Conservation (phyloP, 2,888 invertebrate genomes). For the Seladonia tumulorum region DNA sequence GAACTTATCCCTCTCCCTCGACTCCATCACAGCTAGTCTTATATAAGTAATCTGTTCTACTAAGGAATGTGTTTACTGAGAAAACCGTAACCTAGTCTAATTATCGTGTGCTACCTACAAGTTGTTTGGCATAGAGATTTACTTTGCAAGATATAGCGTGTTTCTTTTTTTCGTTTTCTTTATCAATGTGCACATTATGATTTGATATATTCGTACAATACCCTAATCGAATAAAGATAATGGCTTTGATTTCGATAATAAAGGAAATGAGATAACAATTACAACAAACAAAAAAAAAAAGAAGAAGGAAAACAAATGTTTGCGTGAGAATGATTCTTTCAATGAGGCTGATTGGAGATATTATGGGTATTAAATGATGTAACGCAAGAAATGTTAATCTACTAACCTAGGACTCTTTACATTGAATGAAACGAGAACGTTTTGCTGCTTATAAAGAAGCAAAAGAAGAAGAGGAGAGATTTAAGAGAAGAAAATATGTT, state of each 20-base stretch:
- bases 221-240: constrained; percentile 18
- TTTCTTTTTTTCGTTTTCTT: neutral
- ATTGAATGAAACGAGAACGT: constrained; percentile 4
- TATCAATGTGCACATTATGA: constrained; percentile 65
- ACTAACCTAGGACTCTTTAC: neutral
- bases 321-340: neutral
- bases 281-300: neutral
- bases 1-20: constrained; percentile 49
- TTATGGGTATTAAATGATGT: constrained; percentile 3
- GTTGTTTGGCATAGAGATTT: constrained; percentile 69
- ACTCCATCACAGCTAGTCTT: constrained; percentile 79
- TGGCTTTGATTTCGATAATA: constrained; percentile 8
- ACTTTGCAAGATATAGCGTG: constrained; percentile 36
- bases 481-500: constrained; percentile 3
- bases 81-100: constrained; percentile 65
- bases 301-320: neutral
- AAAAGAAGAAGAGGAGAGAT: neutral
- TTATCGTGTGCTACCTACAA: constrained; percentile 75
- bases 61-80: constrained; percentile 74
- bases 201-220: constrained; percentile 7
- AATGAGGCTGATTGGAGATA: constrained; percentile 22
- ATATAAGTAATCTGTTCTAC: constrained; percentile 68
- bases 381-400: neutral
- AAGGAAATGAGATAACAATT: constrained; percentile 7
- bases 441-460: neutral